Percentiles rank a stretch among this genome's conserved stretches.
Conservation (phyloP, 2,888 invertebrate species). For the Eupithecia exiguata region DNA sequence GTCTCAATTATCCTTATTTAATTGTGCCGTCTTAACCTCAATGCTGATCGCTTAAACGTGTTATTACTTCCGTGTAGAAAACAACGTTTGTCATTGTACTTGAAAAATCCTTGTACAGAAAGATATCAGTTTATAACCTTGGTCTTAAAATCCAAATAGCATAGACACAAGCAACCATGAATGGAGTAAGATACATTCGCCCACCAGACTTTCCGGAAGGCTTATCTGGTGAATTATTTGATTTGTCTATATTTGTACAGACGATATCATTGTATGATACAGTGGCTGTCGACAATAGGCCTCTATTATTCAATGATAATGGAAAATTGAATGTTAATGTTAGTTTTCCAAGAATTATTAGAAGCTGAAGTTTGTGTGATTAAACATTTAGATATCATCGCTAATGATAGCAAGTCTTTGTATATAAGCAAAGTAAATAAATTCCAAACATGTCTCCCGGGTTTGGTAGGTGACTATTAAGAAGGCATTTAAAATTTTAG, state of each 20-base stretch:
- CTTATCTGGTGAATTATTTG: conserved; percentile 29
- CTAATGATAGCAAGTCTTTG: not conserved
- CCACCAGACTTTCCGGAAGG: conserved; percentile 20
- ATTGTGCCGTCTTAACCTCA: not conserved
- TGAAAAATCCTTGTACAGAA: not conserved
- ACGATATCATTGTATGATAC: conserved; percentile 32
- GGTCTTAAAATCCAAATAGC: not conserved
- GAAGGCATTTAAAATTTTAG: not conserved
- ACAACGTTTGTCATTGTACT: not conserved
- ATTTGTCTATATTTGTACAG: conserved; percentile 28
- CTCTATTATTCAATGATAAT: conserved; percentile 21
- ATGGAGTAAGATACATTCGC: conserved; percentile 9
- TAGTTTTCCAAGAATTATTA: not conserved
- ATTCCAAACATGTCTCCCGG: not conserved
- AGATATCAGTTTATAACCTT: conserved; percentile 13
- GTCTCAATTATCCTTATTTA: not conserved
- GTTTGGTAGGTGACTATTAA: not conserved
- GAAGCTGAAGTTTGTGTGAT: not conserved
- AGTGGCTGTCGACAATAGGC: conserved; percentile 22
- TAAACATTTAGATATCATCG: not conserved
- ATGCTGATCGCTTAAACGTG: not conserved
- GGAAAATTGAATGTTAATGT: not conserved
- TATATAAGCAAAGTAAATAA: not conserved
- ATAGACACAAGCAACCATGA: not conserved
- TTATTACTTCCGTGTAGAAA: not conserved